Evolutionary conservation across 2,797 vertebrate species (phyloP), one percentile per base, ranked within the genome.

Genomic region (Hoplostethus mediterraneus): DNA sequence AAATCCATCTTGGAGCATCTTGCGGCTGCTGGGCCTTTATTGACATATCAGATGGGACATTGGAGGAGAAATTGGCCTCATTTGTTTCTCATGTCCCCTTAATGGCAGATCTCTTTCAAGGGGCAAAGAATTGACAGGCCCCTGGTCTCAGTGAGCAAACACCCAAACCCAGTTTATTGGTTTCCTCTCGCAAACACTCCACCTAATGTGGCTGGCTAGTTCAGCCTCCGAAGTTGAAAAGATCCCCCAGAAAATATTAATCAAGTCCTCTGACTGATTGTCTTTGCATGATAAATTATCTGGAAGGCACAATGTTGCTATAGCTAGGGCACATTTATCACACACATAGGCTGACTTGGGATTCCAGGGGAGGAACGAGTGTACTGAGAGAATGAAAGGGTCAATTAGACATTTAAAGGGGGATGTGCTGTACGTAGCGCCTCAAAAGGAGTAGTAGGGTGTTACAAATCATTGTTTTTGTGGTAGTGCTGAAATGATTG

Each of bases 71-170:
- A 96, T 92, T 93, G 95, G 92, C 92, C 94, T 95, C 93, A 91
- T 95, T 96, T 94, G 93, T 96, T 95, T 95, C 90, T 94, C 92
- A 79, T 91, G 91, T 92, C 93, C 90, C 93, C 90, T 89, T 95
- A 94, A 95, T 94, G 93, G 91, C 93, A 95, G 91, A 89, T 88
- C 80, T 81, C 73, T 79, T 95, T 92, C 92, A 91, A 89, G 91
- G 88, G 93, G 89, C 92, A 87, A 87, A 87, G 90, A 93, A 95
- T 94, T 92, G 94, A 94, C 92, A 92, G 82, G 78, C 83, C 87
- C 82, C 79, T 58, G 81, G 90, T 92, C 90, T 92, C 90, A 81
- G 90, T 93, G 92, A 95, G 87, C 90, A 92, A 92, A 91, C 84
- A 88, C 89, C 89, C 89, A 86, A 92, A 91, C 82, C 80, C 77